Evolutionary conservation across 2,113 vertebrate genomes (phyloP).

Genomic region (Nyctibius bracteatus): DNA sequence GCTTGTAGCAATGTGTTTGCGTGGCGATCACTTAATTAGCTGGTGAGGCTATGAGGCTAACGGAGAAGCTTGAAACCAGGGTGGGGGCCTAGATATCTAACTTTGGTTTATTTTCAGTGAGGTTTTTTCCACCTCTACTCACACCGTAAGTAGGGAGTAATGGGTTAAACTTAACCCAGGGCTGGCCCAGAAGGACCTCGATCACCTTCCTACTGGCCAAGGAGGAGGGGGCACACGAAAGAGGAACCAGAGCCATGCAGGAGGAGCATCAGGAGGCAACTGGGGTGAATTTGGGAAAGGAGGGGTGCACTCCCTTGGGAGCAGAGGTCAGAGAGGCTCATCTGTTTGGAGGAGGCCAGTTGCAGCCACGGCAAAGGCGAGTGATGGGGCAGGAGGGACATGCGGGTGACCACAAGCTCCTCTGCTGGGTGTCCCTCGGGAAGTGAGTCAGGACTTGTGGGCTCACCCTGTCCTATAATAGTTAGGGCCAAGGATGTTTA

Average conservation of each 20-base stretch:
- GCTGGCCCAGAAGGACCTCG: neutral
- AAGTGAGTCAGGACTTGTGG: constrained; percentile 20
- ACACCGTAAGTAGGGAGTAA: neutral
- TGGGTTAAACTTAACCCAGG: neutral
- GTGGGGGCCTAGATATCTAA: neutral
- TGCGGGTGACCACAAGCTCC: neutral
- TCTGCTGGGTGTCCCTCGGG: neutral
- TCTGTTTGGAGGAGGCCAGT: neutral
- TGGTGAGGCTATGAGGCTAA: neutral
- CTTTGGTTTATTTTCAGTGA: neutral
- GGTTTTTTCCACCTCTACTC: neutral
- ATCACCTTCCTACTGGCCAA: accelerated
- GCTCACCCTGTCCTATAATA: neutral
- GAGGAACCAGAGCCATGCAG: accelerated
- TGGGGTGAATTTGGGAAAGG: neutral
- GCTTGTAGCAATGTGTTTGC: accelerated
- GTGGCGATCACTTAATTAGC: neutral
- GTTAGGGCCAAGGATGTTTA: neutral
- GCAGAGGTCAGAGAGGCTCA: neutral
- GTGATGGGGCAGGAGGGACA: neutral
- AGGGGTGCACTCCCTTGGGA: neutral
- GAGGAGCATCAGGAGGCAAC: neutral
- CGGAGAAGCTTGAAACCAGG: neutral
- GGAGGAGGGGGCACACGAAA: neutral
- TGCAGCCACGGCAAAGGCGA: neutral